A percentile compares a stretch with the other conserved stretches of the same genome.
Evolutionary conservation across 2,797 vertebrate species (phyloP).

Genomic region (Xenopus petersii): DNA sequence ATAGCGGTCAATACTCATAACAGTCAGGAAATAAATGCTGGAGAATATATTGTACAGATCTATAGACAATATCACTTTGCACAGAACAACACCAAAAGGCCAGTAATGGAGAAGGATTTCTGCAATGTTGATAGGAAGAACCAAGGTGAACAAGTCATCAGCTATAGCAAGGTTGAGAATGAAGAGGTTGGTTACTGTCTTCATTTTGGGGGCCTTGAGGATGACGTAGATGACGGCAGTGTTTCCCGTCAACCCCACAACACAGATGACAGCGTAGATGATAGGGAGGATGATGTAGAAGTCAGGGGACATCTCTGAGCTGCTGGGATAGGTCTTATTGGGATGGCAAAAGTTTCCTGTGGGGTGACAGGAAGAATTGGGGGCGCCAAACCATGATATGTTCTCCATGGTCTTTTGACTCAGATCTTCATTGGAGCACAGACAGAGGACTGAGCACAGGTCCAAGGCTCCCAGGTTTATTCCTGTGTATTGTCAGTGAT

Average conservation of each 20-base stretch:
- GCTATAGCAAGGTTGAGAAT: slow-evolving; percentile 81
- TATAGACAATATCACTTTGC: slow-evolving; percentile 80
- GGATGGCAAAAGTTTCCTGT: slow-evolving; percentile 22
- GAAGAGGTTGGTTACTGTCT: slow-evolving; percentile 84
- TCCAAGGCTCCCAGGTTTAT: too few species aligned
- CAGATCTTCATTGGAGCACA: slow-evolving; percentile 2
- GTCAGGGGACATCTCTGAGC: slow-evolving; percentile 57
- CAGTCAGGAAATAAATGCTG: slow-evolving; percentile 81
- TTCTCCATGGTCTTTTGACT: slow-evolving; percentile 49
- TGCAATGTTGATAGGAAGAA: slow-evolving; percentile 77
- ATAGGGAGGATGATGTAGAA: slow-evolving; percentile 74
- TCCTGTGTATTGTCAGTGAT: too few species aligned
- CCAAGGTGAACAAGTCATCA: slow-evolving; percentile 77
- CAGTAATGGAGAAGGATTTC: slow-evolving; percentile 80
- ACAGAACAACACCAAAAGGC: slow-evolving; percentile 81
- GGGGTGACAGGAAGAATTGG: slow-evolving; percentile 4
- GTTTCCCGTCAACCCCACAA: slow-evolving; percentile 79
- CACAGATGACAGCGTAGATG: slow-evolving; percentile 79
- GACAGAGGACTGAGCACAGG: background rate
- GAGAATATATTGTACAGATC: slow-evolving; percentile 88
- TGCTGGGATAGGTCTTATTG: slow-evolving; percentile 47
- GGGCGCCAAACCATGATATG: slow-evolving; percentile 28
- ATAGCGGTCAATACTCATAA: slow-evolving; percentile 83
- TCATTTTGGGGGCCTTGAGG: slow-evolving; percentile 86
- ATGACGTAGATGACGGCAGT: slow-evolving; percentile 80